A percentile compares a stretch with the other conserved stretches of the same genome.
These are phyloP conservation scores for Apogon hyalosoma DNA, from an alignment of 2,797 vertebrate genomes.

Conservation along the genomic window DNA sequence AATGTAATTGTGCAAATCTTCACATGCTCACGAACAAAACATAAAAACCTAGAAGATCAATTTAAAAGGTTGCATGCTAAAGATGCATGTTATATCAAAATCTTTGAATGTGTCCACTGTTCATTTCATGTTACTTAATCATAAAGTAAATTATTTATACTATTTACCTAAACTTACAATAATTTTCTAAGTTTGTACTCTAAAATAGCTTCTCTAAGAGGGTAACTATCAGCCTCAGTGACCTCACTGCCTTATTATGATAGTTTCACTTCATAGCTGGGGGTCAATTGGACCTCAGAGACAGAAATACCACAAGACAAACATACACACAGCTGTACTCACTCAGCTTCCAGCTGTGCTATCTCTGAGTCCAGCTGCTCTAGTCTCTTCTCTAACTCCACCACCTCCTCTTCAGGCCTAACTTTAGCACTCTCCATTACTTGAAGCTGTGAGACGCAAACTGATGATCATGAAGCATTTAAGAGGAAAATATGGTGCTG, in stretches of 20 bases:
- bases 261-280: not conserved
- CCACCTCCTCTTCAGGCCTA: conserved; percentile 78
- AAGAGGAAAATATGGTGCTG: not conserved
- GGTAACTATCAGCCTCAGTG: not conserved
- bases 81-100: not conserved
- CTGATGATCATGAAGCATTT: not conserved
- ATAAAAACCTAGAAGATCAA: not conserved
- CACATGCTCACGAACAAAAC: not conserved
- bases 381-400: conserved; percentile 83
- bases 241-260: not conserved
- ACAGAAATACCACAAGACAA: conserved; percentile 36
- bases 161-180: conserved; percentile 3
- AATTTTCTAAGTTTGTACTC: not conserved
- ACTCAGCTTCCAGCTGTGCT: conserved; percentile 87
- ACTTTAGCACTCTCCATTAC: conserved; percentile 53
- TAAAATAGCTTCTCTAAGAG: not conserved
- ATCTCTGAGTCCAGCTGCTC: conserved; percentile 88
- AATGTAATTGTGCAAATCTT: conserved; percentile 1
- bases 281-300: conserved; percentile 15
- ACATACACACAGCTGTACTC: conserved; percentile 72
- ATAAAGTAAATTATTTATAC: conserved; percentile 8
- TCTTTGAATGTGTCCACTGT: not conserved
- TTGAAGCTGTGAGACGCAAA: conserved; percentile 65
- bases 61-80: not conserved
- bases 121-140: not conserved